Evolutionary conservation across 1,140 invertebrate species (phyloP), one percentile per base, ranked within the genome.

Genomic region (Coenobita brevimanus): DNA sequence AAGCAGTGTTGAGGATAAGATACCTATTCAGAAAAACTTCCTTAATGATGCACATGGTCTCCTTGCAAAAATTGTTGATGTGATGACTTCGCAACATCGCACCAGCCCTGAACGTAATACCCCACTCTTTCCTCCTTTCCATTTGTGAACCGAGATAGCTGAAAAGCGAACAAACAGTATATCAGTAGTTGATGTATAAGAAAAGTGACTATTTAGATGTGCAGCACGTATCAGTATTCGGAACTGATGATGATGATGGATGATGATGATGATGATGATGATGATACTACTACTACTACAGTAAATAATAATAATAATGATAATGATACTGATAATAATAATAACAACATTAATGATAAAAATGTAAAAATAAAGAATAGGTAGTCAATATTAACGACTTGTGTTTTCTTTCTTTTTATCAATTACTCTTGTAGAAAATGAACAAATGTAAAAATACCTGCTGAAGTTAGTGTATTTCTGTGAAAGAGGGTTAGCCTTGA

Each of bases 21-120:
- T 30, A 30, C 54, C 76, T 79, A 33, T 79, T 57, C 76, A 79
- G 27, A 57, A 79, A 21, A 57, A 79, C 43, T 54, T 79, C 76
- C n/a, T 79, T 79, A 27, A 79, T 60, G 41, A 79, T 79, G 76
- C 76, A 79, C 76, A 79, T 79, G 17, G 76, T 79, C 3, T 41
- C 43, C 76, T 79, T 46, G 24, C 46, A 57, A 57, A 79, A 24
- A 57, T 79, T 79, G 41, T 79, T 79, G 4, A 46, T 60, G 38
- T 79, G 76, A 57, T 79, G 76, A 57, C 76, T 46, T 24, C 76
- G 41, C 54, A 79, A n/a, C 76, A 79, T 57, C 1, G 76, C 76
- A 57, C 76, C 76, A 6, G 46, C 76, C 46, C 76, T 79, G 76
- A 79, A 60, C 24, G 76, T 33, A 8, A 60, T 79, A 1, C 3